Base-by-base conservation (phyloP, 2,113 vertebrate genomes). In the Ictalurus furcatus region DNA sequence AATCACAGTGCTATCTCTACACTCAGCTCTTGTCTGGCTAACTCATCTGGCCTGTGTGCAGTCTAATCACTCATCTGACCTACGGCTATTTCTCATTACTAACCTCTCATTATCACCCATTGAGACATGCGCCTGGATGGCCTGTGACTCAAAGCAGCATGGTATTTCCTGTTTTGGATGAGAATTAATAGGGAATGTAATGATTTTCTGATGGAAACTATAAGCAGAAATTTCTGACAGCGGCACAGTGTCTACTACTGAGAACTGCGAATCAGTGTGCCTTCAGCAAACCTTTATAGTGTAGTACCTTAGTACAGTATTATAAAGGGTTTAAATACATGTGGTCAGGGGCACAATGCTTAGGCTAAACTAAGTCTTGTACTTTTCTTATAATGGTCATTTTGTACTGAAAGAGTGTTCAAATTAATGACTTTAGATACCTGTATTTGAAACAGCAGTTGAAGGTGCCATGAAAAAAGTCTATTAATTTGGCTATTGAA, bases 151-250 rank as follows among this genome's bases (percentile, higher is more conserved):
- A 88, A 90, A 92, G 90, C 92, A 95, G 94, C 85, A 34, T 92
- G 90, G 91, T 90, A 90, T 94, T 91, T 94, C 91, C 86, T 90
- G 88, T 91, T 94, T 95, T 94, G 91, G 91, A 92, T 92, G 88
- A 90, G 88, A 93, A 94, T 93, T 89, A 91, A 93, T 92, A 63
- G 84, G 34, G 86, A 90, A 92, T 92, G 92, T 95, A 95, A 95
- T 88, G 85, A 93, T 95, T 91, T 89, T 91, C 91, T 93, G 94
- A 96, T 95, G 92, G 94, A 94, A 93, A 93, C 94, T 96, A 96
- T 96, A 95, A 95, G 93, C 63, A 54, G 30, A 92, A 93, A 93
- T 88, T 92, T 93, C 94, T 95, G 95, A 95, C 94, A 93, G 94
- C 92, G 74, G 87, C 90, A 89, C 84, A 80, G 93, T 94, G 93